Evolutionary conservation across 2,113 vertebrate genomes (phyloP).

Genomic region (Strix uralensis): DNA sequence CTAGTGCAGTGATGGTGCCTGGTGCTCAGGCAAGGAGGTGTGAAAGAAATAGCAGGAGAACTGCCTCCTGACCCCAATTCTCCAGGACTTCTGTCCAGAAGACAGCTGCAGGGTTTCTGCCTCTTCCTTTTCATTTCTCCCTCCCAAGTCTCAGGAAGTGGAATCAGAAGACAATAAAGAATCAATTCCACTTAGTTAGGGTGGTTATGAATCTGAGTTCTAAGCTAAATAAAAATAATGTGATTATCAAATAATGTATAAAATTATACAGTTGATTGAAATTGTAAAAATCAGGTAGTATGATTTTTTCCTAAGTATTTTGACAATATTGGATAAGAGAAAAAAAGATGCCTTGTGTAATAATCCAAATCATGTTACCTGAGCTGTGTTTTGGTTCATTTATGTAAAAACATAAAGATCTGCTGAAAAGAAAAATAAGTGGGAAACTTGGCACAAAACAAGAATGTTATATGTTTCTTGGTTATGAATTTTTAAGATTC

Average conservation of each 20-base stretch:
- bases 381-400: neutral
- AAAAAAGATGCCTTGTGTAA: neutral
- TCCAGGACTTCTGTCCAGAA: neutral
- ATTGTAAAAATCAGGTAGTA: neutral
- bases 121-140: neutral
- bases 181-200: neutral
- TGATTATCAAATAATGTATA: neutral
- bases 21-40: neutral
- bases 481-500: neutral
- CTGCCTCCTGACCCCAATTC: fast-evolving
- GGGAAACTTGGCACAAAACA: neutral
- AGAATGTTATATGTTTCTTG: neutral
- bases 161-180: neutral
- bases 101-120: neutral
- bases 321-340: neutral
- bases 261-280: neutral
- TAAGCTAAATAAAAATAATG: neutral
- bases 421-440: neutral
- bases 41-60: neutral
- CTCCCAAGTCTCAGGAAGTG: neutral
- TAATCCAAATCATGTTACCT: neutral
- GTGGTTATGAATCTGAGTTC: neutral
- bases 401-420: neutral
- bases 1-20: neutral
- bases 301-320: neutral